A percentile compares a stretch with the other conserved stretches of the same genome.
phyloP scores from a whole-genome alignment of 2,888 invertebrate species.

The Girardia tigrina region DNA sequence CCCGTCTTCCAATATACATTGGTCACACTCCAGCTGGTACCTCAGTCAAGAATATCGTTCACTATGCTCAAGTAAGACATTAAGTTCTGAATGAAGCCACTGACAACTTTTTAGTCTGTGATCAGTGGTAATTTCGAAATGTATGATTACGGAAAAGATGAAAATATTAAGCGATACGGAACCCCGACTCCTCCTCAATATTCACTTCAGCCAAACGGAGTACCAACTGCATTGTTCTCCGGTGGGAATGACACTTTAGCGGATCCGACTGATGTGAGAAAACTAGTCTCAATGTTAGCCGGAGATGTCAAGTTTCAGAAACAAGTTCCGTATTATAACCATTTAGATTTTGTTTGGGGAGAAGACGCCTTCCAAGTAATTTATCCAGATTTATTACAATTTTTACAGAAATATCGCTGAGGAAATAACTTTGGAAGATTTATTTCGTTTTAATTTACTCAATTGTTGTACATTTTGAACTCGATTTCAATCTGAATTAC shows the following conservation, averaged over 20 bases:
- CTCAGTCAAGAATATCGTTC: constrained; percentile 61
- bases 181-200: constrained; percentile 48
- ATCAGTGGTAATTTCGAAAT: constrained; percentile 54
- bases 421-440: too few relatives aligned
- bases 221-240: constrained; percentile 57
- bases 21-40: constrained; percentile 63
- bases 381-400: constrained; percentile 43
- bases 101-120: constrained; percentile 39
- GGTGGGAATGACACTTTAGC: constrained; percentile 64
- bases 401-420: constrained; percentile 34
- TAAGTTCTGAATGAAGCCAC: too few relatives aligned
- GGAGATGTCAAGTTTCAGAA: background rate
- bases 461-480: too few relatives aligned
- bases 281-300: background rate
- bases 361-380: constrained; percentile 45
- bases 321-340: constrained; percentile 44
- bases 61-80: constrained; percentile 60
- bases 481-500: too few relatives aligned
- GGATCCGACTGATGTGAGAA: constrained; percentile 48
- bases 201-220: constrained; percentile 38
- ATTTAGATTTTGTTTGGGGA: constrained; percentile 52
- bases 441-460: too few relatives aligned
- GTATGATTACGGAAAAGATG: constrained; percentile 59
- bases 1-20: constrained; percentile 59
- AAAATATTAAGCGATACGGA: constrained; percentile 51